phyloP scores from a whole-genome alignment of 2,113 vertebrate genomes.

The Colossoma macropomum region DNA sequence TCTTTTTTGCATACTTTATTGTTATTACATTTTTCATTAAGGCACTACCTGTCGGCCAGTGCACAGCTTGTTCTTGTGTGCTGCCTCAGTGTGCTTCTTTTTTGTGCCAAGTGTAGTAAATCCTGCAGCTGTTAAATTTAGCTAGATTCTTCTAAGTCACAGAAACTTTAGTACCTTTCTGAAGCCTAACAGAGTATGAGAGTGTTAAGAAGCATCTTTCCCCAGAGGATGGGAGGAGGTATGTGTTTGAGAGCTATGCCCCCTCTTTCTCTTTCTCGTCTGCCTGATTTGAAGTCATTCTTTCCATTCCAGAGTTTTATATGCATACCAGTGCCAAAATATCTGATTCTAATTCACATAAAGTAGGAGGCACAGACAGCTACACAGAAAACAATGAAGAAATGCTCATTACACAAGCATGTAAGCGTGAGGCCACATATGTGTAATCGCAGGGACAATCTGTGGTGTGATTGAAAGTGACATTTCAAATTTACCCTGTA shows the following conservation, averaged over 20 bases:
- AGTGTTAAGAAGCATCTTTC: slow-evolving; percentile 63
- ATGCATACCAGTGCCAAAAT: slow-evolving; percentile 52
- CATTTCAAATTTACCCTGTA: not conserved
- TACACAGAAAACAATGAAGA: slow-evolving; percentile 19
- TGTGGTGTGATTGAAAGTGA: not conserved
- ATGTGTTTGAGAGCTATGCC: slow-evolving; percentile 47
- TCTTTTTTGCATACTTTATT: slow-evolving; percentile 36
- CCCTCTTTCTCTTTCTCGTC: slow-evolving; percentile 41
- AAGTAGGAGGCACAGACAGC: slow-evolving; percentile 8
- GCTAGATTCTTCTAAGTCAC: slow-evolving; percentile 45
- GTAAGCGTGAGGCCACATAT: slow-evolving; percentile 16
- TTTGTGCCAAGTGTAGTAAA: slow-evolving; percentile 39
- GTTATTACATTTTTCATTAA: slow-evolving; percentile 10
- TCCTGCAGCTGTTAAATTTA: slow-evolving; percentile 50
- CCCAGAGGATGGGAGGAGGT: slow-evolving; percentile 49
- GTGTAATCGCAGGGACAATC: not conserved
- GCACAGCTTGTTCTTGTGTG: slow-evolving; percentile 2
- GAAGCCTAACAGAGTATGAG: slow-evolving; percentile 52
- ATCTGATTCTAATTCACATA: slow-evolving; percentile 35
- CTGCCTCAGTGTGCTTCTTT: slow-evolving; percentile 17
- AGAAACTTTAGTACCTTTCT: slow-evolving; percentile 59
- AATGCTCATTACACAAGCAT: slow-evolving; percentile 1
- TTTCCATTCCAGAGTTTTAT: slow-evolving; percentile 60
- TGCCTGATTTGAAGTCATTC: slow-evolving; percentile 60
- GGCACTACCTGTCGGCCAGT: slow-evolving; percentile 35